Conservation (phyloP, 2,888 invertebrate genomes). For the Xylocampa areola region DNA sequence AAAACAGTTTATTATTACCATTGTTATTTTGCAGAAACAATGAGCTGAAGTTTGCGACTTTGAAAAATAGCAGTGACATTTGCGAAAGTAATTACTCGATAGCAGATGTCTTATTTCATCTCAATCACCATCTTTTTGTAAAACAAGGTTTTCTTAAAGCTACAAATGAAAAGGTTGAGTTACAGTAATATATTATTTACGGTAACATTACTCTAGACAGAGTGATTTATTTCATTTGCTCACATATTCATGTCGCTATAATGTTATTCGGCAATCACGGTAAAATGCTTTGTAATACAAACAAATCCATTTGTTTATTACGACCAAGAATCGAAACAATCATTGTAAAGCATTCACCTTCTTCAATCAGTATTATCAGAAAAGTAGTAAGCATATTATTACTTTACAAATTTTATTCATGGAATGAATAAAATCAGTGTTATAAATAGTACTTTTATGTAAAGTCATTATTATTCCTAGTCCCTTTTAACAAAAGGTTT, state of each 20-base stretch:
- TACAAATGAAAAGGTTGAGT: constrained; percentile 1
- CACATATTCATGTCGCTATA: constrained; percentile 9
- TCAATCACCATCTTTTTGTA: constrained; percentile 13
- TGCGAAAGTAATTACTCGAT: constrained; percentile 23
- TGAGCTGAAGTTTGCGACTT: constrained; percentile 27
- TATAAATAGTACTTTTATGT: constrained; percentile 40
- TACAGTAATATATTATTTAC: constrained; percentile 5
- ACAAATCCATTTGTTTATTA: constrained; percentile 9
- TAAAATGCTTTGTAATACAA: constrained; percentile 31
- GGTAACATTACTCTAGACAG: constrained; percentile 2
- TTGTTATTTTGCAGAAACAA: constrained; percentile 7
- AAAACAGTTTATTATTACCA: not conserved
- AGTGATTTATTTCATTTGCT: constrained; percentile 9
- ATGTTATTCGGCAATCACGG: constrained; percentile 46
- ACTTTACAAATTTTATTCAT: constrained; percentile 14
- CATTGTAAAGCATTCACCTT: constrained; percentile 5
- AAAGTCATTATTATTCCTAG: constrained; percentile 10
- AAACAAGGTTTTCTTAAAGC: not conserved
- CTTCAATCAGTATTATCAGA: not conserved
- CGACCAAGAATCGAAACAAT: constrained; percentile 5
- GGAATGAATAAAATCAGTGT: constrained; percentile 27
- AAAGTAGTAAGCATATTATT: constrained; percentile 1
- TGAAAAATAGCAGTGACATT: constrained; percentile 34
- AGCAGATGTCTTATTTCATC: constrained; percentile 13
- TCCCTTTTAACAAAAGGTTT: constrained; percentile 3